Evolutionary conservation across 2,888 invertebrate genomes (phyloP).

Genomic region (Philereme transversata): DNA sequence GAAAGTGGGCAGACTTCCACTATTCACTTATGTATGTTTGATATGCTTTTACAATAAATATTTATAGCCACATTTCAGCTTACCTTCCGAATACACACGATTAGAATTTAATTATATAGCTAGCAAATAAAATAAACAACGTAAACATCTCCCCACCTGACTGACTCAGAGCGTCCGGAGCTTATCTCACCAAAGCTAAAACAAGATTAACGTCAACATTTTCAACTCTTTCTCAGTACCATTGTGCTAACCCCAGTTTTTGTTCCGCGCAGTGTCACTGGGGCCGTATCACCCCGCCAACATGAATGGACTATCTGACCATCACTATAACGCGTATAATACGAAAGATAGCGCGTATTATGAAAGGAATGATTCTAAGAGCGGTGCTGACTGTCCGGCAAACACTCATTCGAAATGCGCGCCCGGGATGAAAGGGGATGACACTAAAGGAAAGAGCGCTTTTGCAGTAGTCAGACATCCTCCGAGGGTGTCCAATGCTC

Average conservation of each 20-base stretch:
- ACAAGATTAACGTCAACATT: constrained; percentile 53
- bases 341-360: constrained; percentile 80
- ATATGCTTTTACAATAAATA: too few species aligned
- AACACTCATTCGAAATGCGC: constrained; percentile 80
- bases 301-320: constrained; percentile 78
- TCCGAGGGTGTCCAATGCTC: constrained; percentile 74
- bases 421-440: constrained; percentile 71
- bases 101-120: not conserved
- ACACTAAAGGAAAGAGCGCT: constrained; percentile 83
- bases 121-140: constrained; percentile 10
- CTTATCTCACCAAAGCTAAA: constrained; percentile 40
- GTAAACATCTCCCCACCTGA: constrained; percentile 30
- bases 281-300: constrained; percentile 79
- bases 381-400: constrained; percentile 74
- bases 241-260: constrained; percentile 80
- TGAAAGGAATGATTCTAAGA: constrained; percentile 78
- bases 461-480: constrained; percentile 86
- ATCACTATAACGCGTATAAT: constrained; percentile 79
- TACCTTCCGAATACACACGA: too few species aligned
- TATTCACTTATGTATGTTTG: too few species aligned
- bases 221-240: constrained; percentile 56
- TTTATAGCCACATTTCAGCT: too few species aligned
- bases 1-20: too few species aligned
- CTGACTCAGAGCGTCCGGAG: constrained; percentile 34
- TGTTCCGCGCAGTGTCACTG: constrained; percentile 72